phyloP scores from a whole-genome alignment of 2,113 vertebrate species.

The Sardina pilchardus region DNA sequence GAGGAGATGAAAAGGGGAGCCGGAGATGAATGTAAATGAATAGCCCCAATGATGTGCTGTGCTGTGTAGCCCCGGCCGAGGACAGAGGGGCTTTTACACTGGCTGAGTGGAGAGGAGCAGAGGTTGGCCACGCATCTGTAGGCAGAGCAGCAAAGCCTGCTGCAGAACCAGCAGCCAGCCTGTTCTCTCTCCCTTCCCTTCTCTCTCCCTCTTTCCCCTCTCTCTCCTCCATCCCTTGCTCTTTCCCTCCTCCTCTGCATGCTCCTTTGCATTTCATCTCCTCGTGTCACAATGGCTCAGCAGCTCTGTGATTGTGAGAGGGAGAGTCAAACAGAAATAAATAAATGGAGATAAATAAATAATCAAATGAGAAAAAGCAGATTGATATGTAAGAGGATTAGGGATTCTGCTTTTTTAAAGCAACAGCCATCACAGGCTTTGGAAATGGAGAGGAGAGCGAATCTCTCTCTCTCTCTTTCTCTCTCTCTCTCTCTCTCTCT shows the following conservation, averaged over 20 bases:
- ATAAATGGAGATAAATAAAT: background rate
- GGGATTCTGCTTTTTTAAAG: background rate
- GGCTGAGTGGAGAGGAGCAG: background rate
- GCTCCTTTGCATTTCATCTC: background rate
- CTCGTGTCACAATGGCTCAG: background rate
- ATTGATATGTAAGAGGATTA: conserved; percentile 5
- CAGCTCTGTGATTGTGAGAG: background rate
- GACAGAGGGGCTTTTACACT: background rate
- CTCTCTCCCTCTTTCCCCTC: background rate
- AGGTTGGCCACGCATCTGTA: background rate
- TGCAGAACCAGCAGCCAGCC: background rate
- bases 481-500: background rate
- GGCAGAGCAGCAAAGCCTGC: background rate
- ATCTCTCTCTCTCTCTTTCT: background rate
- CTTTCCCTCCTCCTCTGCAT: background rate
- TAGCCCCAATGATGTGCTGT: conserved; percentile 21
- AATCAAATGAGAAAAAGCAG: background rate
- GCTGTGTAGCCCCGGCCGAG: background rate
- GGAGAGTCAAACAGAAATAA: background rate
- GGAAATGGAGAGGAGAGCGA: background rate
- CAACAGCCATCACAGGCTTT: background rate
- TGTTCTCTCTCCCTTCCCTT: background rate
- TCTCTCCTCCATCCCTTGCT: background rate
- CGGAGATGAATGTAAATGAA: background rate
- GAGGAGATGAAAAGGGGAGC: background rate